These are phyloP conservation scores for Orchestia grillus DNA, from an alignment of 1,140 invertebrate species.

Conservation along the genomic window DNA sequence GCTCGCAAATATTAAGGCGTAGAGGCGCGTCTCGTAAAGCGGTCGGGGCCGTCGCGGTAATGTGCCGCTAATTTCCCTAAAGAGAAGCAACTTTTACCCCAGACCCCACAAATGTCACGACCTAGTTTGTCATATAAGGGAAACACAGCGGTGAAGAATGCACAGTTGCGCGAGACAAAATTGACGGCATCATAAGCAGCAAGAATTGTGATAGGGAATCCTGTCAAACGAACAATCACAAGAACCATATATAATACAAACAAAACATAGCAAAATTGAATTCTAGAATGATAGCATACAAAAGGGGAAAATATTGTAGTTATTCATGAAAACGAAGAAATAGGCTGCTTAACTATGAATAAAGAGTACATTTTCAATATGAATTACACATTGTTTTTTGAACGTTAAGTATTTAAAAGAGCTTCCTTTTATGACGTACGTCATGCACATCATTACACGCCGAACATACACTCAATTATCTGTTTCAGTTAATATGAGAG, in stretches of 20 bases:
- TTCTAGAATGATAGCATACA: no score
- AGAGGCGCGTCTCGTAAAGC: not conserved
- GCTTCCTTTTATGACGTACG: no score
- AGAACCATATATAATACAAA: not conserved
- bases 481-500: no score
- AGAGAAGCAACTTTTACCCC: conserved; percentile 7
- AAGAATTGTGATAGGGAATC: not conserved
- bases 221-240: not conserved
- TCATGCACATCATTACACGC: no score
- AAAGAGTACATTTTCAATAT: no score
- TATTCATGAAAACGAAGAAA: no score
- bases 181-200: not conserved
- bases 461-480: no score
- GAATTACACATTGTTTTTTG: no score
- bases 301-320: no score
- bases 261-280: no score
- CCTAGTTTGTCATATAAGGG: not conserved
- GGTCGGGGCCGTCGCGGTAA: not conserved
- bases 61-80: not conserved
- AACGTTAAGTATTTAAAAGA: no score
- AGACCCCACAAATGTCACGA: not conserved
- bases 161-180: not conserved
- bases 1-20: not conserved
- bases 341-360: no score
- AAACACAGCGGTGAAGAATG: not conserved